Evolutionary conservation across 2,888 invertebrate species (phyloP).

Genomic region (Drosophila phalerata): DNA sequence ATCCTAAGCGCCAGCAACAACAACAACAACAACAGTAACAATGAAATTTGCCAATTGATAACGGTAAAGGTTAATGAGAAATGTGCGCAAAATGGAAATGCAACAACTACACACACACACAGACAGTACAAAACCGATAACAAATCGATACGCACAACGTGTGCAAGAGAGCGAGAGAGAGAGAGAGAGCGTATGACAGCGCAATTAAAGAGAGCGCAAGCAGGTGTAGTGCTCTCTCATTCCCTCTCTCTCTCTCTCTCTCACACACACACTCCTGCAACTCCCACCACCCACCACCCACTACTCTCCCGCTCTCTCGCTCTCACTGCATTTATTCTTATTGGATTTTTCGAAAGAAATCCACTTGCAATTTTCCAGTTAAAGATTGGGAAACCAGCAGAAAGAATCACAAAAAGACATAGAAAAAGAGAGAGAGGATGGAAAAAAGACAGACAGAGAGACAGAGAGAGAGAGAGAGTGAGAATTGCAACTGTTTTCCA

Average conservation of each 20-base stretch:
- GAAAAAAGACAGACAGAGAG: not conserved
- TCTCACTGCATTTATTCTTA: conserved; percentile 4
- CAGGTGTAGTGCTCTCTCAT: not conserved
- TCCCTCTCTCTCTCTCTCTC: not conserved
- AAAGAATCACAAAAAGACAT: not conserved
- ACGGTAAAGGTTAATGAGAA: conserved; percentile 64
- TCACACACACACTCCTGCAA: not conserved
- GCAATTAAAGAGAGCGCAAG: conserved; percentile 1
- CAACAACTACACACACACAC: conserved; percentile 34
- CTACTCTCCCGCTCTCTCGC: not conserved
- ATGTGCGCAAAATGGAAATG: conserved; percentile 51
- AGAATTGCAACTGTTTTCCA: conserved; percentile 16
- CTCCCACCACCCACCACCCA: not conserved
- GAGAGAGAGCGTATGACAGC: conserved; percentile 3
- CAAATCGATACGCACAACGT: conserved; percentile 35
- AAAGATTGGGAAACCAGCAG: not conserved
- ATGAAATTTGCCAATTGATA: conserved; percentile 50
- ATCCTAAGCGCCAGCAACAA: conserved; percentile 42
- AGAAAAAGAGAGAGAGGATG: too few relatives aligned
- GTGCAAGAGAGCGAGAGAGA: conserved; percentile 7
- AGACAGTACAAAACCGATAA: conserved; percentile 30
- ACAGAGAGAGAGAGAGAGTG: too few relatives aligned
- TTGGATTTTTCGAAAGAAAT: conserved; percentile 7
- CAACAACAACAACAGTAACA: conserved; percentile 22
- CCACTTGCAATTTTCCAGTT: not conserved